phyloP scores from a whole-genome alignment of 1,140 invertebrate species.

The Heliconius eleuchia region DNA sequence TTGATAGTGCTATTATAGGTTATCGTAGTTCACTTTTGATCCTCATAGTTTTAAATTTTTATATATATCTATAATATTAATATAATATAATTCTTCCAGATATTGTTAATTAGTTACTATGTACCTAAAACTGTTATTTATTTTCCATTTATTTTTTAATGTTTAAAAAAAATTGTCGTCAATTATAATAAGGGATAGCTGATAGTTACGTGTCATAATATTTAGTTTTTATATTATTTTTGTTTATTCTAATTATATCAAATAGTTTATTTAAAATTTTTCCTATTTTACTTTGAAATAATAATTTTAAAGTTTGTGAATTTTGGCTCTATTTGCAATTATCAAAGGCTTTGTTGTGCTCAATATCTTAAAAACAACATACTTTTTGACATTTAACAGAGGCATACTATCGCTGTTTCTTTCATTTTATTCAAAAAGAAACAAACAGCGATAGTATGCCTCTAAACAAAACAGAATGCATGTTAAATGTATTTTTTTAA shows the following conservation, averaged over 20 bases:
- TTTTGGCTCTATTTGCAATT: not conserved
- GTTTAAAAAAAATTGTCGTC: not conserved
- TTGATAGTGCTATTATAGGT: conserved; percentile 9
- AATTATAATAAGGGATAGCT: not conserved
- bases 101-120: conserved; percentile 8
- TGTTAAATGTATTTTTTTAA: not conserved
- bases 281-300: not conserved
- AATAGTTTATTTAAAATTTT: not conserved
- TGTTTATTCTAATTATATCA: not conserved
- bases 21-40: conserved; percentile 10
- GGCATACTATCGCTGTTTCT: not conserved
- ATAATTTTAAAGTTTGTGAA: not conserved
- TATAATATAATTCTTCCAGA: not conserved
- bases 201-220: not conserved
- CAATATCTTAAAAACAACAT: not conserved
- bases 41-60: not conserved
- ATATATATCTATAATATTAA: not conserved
- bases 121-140: not conserved
- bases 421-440: too few species aligned
- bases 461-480: not conserved
- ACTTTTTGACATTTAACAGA: not conserved
- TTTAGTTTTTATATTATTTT: not conserved
- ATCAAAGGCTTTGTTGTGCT: not conserved
- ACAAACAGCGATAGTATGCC: too few species aligned
- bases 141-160: not conserved